Conservation (phyloP, 2,797 vertebrate genomes). For the Falco novaeseelandiae region DNA sequence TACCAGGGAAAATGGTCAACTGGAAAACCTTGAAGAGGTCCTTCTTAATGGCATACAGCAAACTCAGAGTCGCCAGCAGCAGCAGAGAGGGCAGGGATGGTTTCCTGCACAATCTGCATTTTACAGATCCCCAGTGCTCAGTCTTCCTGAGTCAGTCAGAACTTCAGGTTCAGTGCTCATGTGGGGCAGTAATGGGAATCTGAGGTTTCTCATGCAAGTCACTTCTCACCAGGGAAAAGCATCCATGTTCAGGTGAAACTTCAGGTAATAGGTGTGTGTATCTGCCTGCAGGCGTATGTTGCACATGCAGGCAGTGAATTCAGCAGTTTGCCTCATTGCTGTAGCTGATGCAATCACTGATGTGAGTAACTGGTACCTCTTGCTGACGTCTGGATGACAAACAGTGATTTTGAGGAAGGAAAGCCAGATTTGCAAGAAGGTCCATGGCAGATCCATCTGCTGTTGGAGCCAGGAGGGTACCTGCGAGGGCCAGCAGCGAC, state of each 20-base stretch:
- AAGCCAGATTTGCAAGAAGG: not conserved
- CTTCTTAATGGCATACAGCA: not conserved
- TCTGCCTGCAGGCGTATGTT: fast-evolving
- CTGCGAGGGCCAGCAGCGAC: fast-evolving
- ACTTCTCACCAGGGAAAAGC: not conserved
- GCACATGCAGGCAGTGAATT: not conserved
- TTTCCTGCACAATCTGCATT: not conserved
- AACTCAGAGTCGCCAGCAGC: fast-evolving
- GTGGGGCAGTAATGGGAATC: fast-evolving
- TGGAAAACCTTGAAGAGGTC: not conserved
- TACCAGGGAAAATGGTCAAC: not conserved
- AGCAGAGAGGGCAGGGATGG: not conserved
- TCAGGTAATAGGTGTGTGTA: not conserved
- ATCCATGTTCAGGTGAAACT: not conserved
- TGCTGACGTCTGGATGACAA: fast-evolving
- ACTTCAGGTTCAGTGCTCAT: not conserved
- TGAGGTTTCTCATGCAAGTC: not conserved
- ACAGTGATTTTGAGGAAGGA: not conserved
- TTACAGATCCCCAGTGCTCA: fast-evolving
- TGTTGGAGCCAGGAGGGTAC: not conserved
- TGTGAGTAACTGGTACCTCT: fast-evolving
- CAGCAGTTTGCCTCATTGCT: not conserved
- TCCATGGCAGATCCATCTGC: fast-evolving
- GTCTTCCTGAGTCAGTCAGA: not conserved
- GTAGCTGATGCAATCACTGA: fast-evolving